Evolutionary conservation across 2,113 vertebrate genomes (phyloP).

Genomic region (Leucosticte australis): DNA sequence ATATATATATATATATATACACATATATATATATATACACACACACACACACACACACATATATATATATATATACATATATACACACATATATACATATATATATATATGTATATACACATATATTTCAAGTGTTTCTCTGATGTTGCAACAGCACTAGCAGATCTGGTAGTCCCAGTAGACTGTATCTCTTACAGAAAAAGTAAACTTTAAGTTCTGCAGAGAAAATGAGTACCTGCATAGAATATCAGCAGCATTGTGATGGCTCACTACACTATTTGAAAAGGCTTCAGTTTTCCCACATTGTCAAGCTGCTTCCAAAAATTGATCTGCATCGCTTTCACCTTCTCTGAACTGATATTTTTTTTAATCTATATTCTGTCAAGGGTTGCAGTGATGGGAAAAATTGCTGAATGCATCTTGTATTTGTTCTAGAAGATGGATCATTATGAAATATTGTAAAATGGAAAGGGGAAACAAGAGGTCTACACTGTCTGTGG

Average conservation of each 20-base stretch:
- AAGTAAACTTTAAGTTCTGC: neutral
- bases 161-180: neutral
- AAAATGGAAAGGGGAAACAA: neutral
- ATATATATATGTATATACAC: too few species aligned
- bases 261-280: neutral
- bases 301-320: neutral
- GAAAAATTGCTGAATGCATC: conserved; percentile 15
- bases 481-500: neutral
- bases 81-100: too few species aligned
- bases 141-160: too few species aligned
- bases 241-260: neutral
- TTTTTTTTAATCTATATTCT: neutral
- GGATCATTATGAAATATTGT: neutral
- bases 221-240: neutral
- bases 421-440: conserved; percentile 18
- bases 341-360: neutral
- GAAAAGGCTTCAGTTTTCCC: neutral
- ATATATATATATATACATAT: too few species aligned
- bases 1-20: too few species aligned
- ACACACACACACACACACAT: too few species aligned
- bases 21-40: too few species aligned
- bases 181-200: neutral
- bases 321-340: neutral
- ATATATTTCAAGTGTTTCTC: too few species aligned
- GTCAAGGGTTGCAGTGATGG: neutral